Conservation (phyloP, 2,888 invertebrate genomes). For the Agrotis puta region DNA sequence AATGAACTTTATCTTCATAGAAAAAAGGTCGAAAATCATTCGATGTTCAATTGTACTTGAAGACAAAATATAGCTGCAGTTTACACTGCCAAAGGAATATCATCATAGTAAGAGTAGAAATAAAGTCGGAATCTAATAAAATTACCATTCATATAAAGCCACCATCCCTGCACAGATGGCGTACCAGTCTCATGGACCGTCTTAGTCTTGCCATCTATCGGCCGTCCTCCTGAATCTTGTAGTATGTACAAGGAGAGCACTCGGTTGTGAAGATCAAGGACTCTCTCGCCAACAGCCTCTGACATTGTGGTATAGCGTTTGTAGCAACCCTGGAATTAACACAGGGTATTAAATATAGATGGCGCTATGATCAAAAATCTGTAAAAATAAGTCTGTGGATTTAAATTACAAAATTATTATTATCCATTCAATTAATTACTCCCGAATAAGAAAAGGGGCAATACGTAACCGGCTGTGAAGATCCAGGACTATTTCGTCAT, state of each 20-base stretch:
- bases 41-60: too few relatives aligned
- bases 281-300: slow-evolving; percentile 95
- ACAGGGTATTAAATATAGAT: neutral
- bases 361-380: neutral
- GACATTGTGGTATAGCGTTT: slow-evolving; percentile 96
- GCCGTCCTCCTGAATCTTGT: slow-evolving; percentile 95
- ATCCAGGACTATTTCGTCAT: slow-evolving; percentile 95
- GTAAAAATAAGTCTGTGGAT: too few relatives aligned
- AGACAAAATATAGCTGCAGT: too few relatives aligned
- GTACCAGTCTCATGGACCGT: slow-evolving; percentile 93
- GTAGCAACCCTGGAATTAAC: slow-evolving; percentile 89
- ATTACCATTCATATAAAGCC: slow-evolving; percentile 95
- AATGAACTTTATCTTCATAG: rapidly evolving
- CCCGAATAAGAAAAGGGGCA: too few relatives aligned
- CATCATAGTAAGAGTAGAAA: neutral
- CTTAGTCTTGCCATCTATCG: slow-evolving; percentile 92
- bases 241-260: slow-evolving; percentile 95
- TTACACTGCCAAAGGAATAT: neutral
- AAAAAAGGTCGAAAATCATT: neutral
- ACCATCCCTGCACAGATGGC: slow-evolving; percentile 96
- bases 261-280: slow-evolving; percentile 95
- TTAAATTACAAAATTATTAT: too few relatives aligned
- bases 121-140: neutral
- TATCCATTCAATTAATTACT: too few relatives aligned
- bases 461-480: slow-evolving; percentile 92